phyloP scores from a whole-genome alignment of 2,888 invertebrate genomes.

The Lordiphosa andalusiaca region DNA sequence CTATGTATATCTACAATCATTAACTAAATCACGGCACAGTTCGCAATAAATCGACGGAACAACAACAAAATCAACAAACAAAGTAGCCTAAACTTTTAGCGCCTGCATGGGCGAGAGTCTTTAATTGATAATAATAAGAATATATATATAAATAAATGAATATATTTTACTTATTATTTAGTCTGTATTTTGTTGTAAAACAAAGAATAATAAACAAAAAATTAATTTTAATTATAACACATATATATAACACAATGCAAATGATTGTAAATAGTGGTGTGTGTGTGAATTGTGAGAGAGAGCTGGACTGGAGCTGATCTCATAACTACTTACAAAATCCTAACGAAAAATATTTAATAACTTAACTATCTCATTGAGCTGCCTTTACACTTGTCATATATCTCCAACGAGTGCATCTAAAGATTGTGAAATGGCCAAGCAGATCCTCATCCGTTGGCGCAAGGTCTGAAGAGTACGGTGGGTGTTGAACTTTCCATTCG shows the following conservation, averaged over 20 bases:
- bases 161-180: slow-evolving; percentile 75
- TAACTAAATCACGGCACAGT: slow-evolving; percentile 39
- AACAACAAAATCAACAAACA: slow-evolving; percentile 40
- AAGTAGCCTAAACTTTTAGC: slow-evolving; percentile 72
- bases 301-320: background rate
- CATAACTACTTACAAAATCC: too few relatives aligned
- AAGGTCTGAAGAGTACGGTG: too few relatives aligned
- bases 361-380: too few relatives aligned
- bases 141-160: slow-evolving; percentile 66
- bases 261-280: slow-evolving; percentile 14
- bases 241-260: slow-evolving; percentile 20
- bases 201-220: slow-evolving; percentile 66
- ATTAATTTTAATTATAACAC: slow-evolving; percentile 59
- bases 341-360: too few relatives aligned
- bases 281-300: background rate
- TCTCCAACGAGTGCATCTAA: too few relatives aligned
- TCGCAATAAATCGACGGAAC: slow-evolving; percentile 11
- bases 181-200: slow-evolving; percentile 76
- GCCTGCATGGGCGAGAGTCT: slow-evolving; percentile 58
- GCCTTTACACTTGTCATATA: too few relatives aligned
- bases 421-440: too few relatives aligned
- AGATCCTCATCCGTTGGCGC: too few relatives aligned
- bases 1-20: slow-evolving; percentile 15
- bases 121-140: slow-evolving; percentile 70
- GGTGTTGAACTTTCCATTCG: too few relatives aligned